These are phyloP conservation scores for Bagarius yarrelli DNA, from an alignment of 2,113 vertebrate genomes.

Conservation along the genomic window DNA sequence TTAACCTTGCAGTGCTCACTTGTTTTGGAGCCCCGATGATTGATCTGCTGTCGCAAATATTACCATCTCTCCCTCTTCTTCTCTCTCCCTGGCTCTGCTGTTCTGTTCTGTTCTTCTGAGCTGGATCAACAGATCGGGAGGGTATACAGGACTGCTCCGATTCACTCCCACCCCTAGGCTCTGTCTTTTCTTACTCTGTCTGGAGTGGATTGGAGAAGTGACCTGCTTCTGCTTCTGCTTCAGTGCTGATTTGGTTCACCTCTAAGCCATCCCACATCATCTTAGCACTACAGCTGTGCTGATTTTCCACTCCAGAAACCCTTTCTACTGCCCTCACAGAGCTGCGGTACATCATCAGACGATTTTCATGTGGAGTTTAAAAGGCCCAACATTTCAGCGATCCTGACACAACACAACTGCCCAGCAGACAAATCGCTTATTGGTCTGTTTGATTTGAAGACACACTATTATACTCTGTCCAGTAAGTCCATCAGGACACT, in stretches of 20 bases:
- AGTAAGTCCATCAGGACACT: background rate
- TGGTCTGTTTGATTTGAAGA: conserved; percentile 25
- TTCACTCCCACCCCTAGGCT: conserved; percentile 31
- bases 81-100: conserved; percentile 15
- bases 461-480: background rate
- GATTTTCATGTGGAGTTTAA: conserved; percentile 19
- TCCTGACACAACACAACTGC: conserved; percentile 18
- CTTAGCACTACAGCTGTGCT: conserved; percentile 18
- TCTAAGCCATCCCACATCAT: conserved; percentile 38
- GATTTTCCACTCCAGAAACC: conserved; percentile 25
- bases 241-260: conserved; percentile 41
- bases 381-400: conserved; percentile 1
- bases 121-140: conserved; percentile 28
- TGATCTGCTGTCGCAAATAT: conserved; percentile 59
- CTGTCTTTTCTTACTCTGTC: conserved; percentile 25
- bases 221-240: conserved; percentile 45
- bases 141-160: conserved; percentile 32
- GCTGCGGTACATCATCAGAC: conserved; percentile 7
- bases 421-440: background rate
- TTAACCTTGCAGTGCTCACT: conserved; percentile 62
- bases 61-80: conserved; percentile 47
- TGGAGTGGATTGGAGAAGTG: conserved; percentile 46
- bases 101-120: conserved; percentile 4
- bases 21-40: conserved; percentile 57
- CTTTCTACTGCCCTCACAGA: background rate